phyloP scores from a whole-genome alignment of 1,140 invertebrate genomes.

The Eulimnadia texana region DNA sequence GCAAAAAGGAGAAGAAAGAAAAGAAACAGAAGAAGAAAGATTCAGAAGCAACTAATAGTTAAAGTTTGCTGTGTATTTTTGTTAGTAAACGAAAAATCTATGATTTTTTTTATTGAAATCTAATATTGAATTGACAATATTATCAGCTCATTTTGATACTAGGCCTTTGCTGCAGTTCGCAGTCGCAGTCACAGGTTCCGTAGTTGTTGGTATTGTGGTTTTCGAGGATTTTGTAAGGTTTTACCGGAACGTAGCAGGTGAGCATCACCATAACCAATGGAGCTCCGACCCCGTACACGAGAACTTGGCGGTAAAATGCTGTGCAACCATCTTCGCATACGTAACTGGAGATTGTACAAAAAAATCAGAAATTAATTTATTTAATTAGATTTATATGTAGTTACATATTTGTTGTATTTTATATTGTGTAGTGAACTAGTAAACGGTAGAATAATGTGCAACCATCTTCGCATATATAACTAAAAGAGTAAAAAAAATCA shows the following conservation, averaged over 20 bases:
- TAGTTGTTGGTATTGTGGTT: background rate
- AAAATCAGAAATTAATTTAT: background rate
- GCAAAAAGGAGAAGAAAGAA: conserved; percentile 4
- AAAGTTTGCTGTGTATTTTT: too few species aligned
- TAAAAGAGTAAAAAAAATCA: too few species aligned
- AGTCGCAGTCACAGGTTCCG: background rate
- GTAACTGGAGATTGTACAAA: background rate
- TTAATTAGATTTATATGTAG: too few species aligned
- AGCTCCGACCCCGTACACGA: conserved; percentile 4
- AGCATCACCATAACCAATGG: background rate
- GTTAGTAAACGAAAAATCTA: too few species aligned
- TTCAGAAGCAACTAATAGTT: background rate
- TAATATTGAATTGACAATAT: too few species aligned
- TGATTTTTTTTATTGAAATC: too few species aligned
- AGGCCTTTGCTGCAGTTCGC: background rate
- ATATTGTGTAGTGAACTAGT: too few species aligned
- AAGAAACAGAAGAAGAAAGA: conserved; percentile 2
- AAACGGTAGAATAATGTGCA: conserved; percentile 2
- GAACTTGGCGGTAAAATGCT: background rate
- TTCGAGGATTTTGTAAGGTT: background rate
- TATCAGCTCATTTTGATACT: too few species aligned
- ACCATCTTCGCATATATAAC: background rate
- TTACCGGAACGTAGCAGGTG: background rate
- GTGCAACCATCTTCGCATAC: background rate
- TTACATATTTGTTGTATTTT: too few species aligned